Conservation (phyloP, 2,797 vertebrate genomes). For the Pangasius krempfi region DNA sequence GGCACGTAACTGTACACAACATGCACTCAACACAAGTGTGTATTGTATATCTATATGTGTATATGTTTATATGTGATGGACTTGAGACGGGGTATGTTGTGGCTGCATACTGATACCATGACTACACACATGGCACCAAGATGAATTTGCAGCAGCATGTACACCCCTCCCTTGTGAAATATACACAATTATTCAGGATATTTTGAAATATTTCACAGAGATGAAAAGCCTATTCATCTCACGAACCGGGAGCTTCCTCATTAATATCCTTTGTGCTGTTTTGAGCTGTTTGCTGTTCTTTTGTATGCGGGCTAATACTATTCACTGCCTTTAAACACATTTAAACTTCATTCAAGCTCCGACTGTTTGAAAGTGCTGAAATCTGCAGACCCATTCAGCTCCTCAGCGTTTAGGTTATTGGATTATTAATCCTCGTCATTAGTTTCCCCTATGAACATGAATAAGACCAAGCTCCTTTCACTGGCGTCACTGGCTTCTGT, state of each 20-base stretch:
- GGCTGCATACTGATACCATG: neutral
- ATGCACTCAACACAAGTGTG: neutral
- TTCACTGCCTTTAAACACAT: neutral
- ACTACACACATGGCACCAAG: neutral
- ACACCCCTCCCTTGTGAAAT: neutral
- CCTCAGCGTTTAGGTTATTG: neutral
- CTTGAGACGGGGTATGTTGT: neutral
- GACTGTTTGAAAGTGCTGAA: constrained; percentile 4
- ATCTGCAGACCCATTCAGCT: neutral
- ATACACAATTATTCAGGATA: neutral
- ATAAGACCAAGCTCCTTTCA: neutral
- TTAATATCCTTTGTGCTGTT: neutral
- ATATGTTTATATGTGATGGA: neutral
- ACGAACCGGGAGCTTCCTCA: neutral
- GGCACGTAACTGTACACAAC: neutral
- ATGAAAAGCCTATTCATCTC: constrained; percentile 16
- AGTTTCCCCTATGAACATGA: constrained; percentile 17
- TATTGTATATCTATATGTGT: neutral
- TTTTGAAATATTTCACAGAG: constrained; percentile 16
- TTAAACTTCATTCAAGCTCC: neutral
- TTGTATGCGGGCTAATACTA: neutral
- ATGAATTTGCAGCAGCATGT: neutral
- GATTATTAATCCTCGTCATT: neutral
- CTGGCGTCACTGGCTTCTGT: neutral
- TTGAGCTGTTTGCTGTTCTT: neutral